A percentile compares a stretch with the other conserved stretches of the same genome.
These are phyloP conservation scores for Aporophyla lueneburgensis DNA, from an alignment of 2,888 invertebrate species.

Conservation along the genomic window DNA sequence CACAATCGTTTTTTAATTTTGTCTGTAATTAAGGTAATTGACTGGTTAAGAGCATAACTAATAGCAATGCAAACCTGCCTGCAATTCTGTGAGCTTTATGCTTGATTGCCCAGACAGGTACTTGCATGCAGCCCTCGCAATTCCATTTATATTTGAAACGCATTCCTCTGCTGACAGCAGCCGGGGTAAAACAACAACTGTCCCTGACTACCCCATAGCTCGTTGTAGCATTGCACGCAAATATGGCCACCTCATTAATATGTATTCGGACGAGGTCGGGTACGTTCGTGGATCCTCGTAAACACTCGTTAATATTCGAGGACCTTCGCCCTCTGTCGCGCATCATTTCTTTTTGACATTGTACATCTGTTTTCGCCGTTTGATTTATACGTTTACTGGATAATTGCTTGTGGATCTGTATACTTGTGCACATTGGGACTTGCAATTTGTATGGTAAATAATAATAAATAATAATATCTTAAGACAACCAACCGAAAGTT, in stretches of 20 bases:
- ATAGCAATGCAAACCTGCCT: background rate
- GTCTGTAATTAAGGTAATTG: too few species aligned
- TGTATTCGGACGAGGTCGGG: conserved; percentile 28
- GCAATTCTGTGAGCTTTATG: background rate
- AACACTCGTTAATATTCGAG: conserved; percentile 42
- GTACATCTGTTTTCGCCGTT: conserved; percentile 54
- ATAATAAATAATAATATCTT: too few species aligned
- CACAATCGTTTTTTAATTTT: too few species aligned
- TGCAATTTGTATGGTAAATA: too few species aligned
- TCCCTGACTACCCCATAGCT: background rate
- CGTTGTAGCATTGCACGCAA: conserved; percentile 30
- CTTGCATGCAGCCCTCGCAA: conserved; percentile 4
- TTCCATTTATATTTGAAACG: conserved; percentile 38
- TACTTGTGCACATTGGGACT: too few species aligned
- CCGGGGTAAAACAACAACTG: conserved; percentile 20
- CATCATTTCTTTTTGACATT: conserved; percentile 46
- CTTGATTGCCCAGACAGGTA: conserved; percentile 8
- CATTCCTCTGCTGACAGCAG: conserved; percentile 20
- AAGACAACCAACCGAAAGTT: too few species aligned
- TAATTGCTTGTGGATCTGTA: conserved; percentile 1
- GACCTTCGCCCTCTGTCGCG: conserved; percentile 39
- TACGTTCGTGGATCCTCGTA: conserved; percentile 21
- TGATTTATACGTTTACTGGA: conserved; percentile 34
- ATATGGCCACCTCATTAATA: conserved; percentile 51
- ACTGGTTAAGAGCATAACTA: too few species aligned